These are phyloP conservation scores for Pegoplata infirma DNA, from an alignment of 2,888 invertebrate genomes.

Conservation along the genomic window DNA sequence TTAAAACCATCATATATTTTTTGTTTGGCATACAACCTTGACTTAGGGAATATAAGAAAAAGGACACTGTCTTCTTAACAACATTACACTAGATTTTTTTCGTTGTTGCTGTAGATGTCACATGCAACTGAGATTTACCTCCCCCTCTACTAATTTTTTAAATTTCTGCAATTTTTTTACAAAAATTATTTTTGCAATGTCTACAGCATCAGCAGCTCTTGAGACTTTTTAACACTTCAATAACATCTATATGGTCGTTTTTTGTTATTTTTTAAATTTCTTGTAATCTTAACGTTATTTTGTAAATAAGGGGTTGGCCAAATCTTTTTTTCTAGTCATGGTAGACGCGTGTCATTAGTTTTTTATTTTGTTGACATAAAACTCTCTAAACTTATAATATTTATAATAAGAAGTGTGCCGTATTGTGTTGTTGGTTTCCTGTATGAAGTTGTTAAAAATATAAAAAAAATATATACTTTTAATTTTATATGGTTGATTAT, in stretches of 20 bases:
- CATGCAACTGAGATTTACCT: conserved; percentile 19
- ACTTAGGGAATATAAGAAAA: conserved; percentile 47
- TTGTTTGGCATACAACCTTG: conserved; percentile 52
- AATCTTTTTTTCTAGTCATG: conserved; percentile 46
- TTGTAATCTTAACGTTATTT: conserved; percentile 10
- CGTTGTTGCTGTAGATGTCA: conserved; percentile 20
- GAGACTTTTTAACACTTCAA: conserved; percentile 61
- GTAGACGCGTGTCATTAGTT: conserved; percentile 57
- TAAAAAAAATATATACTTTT: not conserved
- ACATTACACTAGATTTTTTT: conserved; percentile 1
- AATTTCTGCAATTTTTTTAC: conserved; percentile 28
- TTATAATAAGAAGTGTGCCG: conserved; percentile 19
- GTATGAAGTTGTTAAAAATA: conserved; percentile 12
- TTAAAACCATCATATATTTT: conserved; percentile 22
- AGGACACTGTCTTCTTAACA: conserved; percentile 25
- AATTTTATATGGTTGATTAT: not conserved
- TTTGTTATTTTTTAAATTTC: not conserved
- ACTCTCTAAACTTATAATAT: not conserved
- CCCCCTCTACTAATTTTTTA: conserved; percentile 11
- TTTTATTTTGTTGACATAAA: conserved; percentile 29
- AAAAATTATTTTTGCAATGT: not conserved
- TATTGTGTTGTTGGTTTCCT: conserved; percentile 51
- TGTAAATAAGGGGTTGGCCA: conserved; percentile 1
- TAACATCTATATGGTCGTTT: conserved; percentile 12
- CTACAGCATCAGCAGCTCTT: conserved; percentile 38